phyloP scores from a whole-genome alignment of 2,113 vertebrate species.

The Stegastes partitus region DNA sequence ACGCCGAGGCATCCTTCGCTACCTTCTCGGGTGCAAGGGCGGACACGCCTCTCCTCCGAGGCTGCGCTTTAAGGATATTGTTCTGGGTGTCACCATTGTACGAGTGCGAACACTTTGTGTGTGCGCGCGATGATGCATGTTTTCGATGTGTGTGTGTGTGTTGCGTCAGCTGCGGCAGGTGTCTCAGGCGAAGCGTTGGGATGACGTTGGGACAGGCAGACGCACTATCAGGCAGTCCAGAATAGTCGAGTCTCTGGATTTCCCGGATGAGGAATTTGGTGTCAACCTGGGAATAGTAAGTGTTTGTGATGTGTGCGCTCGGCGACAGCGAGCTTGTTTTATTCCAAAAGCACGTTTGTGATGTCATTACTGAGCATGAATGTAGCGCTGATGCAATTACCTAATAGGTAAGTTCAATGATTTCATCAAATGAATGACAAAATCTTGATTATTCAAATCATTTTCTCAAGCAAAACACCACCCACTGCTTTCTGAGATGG shows the following conservation, averaged over 20 bases:
- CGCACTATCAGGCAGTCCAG: slow-evolving; percentile 76
- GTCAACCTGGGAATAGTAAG: slow-evolving; percentile 84
- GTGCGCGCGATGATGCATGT: neutral
- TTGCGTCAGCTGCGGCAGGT: slow-evolving; percentile 82
- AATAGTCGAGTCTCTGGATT: slow-evolving; percentile 78
- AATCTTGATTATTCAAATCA: no score
- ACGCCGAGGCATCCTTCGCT: slow-evolving; percentile 4
- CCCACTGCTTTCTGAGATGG: no score
- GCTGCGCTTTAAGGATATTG: slow-evolving; percentile 2
- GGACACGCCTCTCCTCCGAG: slow-evolving; percentile 12
- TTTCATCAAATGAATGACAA: no score
- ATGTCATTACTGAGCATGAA: neutral
- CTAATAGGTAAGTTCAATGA: no score
- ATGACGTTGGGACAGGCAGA: slow-evolving; percentile 75
- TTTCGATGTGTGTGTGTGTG: slow-evolving; percentile 44
- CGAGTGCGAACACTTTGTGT: neutral
- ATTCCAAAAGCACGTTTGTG: neutral
- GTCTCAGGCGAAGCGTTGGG: slow-evolving; percentile 82
- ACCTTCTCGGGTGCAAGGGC: slow-evolving; percentile 25
- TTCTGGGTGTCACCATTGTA: slow-evolving; percentile 11
- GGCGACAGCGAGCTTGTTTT: neutral
- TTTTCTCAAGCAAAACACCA: no score
- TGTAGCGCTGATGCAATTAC: neutral
- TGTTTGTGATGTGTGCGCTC: neutral
- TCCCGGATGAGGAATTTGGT: slow-evolving; percentile 82